Base-by-base conservation (phyloP, 2,113 vertebrate genomes). In the Vulpes ferrilata region DNA sequence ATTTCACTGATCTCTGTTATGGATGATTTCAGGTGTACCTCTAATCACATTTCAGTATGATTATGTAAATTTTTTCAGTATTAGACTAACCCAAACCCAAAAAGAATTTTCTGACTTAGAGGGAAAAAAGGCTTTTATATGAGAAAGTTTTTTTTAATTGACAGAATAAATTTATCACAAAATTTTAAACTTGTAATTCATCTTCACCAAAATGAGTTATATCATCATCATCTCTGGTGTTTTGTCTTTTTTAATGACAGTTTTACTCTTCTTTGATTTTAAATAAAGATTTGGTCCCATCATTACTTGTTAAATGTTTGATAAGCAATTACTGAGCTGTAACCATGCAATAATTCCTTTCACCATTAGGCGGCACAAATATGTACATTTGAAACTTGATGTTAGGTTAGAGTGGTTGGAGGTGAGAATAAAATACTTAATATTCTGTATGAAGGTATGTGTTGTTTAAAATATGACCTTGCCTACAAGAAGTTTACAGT, bases 211-310 rank as follows among this genome's bases (percentile, higher is more conserved):
- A 96, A 62, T 51, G 78, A 87, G 30, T 80, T 93, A 55, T 64
- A 90, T 74, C 43, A 82, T 89, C 22, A 38, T 65, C 23, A 48
- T 64, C 43, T 73, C 35, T 71, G 55, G n/a, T 92, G 22, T 25
- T 43, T 38, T 27, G 48, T 86, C 3, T 32, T 93, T 94, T 85
- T 95, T 80, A 95, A 91, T 11, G 67, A 23, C 27, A 64, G n/a
- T 23, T 87, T 95, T 79, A 30, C 53, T 93, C 15, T 92, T 93
- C 27, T 78, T 84, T 89, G 17, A 71, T 89, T 89, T 93, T 89
- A 74, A 92, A 23, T 92, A 96, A 64, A 92, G 65, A 87, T 83
- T 94, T 91, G 35, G 4, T 64, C 4, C 25, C 69, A 11, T 19
- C 57, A 55, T 94, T 96, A 25, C 73, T 79, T 95, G 22, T 82